phyloP scores from a whole-genome alignment of 2,797 vertebrate genomes.

The Cuculus canorus region DNA sequence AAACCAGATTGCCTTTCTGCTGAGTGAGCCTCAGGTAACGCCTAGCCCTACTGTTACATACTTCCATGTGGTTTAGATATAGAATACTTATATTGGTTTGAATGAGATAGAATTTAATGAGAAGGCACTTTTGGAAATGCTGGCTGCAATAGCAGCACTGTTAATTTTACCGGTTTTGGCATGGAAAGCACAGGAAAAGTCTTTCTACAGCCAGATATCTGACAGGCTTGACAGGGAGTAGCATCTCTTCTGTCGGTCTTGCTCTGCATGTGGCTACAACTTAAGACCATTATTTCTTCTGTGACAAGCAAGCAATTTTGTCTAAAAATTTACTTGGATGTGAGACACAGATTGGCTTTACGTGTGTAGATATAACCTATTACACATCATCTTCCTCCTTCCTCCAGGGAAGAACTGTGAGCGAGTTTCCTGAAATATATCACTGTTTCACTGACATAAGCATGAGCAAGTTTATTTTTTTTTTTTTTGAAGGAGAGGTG shows the following conservation, averaged over 20 bases:
- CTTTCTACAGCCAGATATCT: conserved; percentile 45
- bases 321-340: conserved; percentile 13
- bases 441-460: background rate
- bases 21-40: background rate
- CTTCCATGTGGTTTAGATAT: background rate
- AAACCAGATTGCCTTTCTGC: background rate
- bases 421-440: conserved; percentile 25
- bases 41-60: background rate
- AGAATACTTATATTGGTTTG: background rate
- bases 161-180: conserved; percentile 6
- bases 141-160: background rate
- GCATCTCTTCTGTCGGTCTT: conserved; percentile 2
- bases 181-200: conserved; percentile 14
- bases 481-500: background rate
- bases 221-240: conserved; percentile 11
- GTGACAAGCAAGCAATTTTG: background rate
- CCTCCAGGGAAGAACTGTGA: background rate
- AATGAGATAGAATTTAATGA: background rate
- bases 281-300: conserved; percentile 2
- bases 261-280: conserved; percentile 3
- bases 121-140: background rate
- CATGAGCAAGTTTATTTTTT: too few relatives aligned
- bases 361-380: background rate
- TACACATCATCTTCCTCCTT: background rate
- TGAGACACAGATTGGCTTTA: background rate